phyloP scores from a whole-genome alignment of 2,888 invertebrate species.

The Lacanobia wlatinum region DNA sequence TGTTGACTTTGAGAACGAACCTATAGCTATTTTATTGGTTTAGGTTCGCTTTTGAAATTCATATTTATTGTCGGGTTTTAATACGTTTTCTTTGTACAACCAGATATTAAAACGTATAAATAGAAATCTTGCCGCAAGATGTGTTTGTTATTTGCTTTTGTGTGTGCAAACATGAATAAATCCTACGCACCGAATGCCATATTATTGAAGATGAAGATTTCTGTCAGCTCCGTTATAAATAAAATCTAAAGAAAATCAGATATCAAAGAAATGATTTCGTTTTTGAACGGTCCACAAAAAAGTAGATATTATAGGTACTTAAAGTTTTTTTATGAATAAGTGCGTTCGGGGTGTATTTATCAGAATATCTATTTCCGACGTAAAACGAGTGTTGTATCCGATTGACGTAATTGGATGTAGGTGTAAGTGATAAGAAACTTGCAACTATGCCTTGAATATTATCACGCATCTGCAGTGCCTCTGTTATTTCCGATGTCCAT shows the following conservation, averaged over 20 bases:
- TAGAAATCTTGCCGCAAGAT: constrained; percentile 3
- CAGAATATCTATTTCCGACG: not conserved
- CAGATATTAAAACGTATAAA: constrained; percentile 21
- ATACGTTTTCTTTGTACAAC: constrained; percentile 24
- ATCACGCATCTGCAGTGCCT: no score
- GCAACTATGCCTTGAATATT: no score
- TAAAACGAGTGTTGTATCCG: no score
- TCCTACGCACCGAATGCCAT: not conserved
- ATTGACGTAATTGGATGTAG: no score
- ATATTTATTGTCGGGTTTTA: constrained; percentile 26
- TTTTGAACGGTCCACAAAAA: not conserved
- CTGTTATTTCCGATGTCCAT: not conserved
- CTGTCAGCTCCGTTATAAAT: not conserved
- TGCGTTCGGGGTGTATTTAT: not conserved
- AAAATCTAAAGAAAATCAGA: not conserved
- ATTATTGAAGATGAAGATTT: constrained; percentile 1
- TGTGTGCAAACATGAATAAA: constrained; percentile 31
- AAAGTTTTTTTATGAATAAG: not conserved
- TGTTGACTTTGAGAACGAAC: constrained; percentile 50
- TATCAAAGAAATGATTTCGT: not conserved
- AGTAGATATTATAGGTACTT: no score
- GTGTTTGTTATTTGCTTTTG: constrained; percentile 27
- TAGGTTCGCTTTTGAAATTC: constrained; percentile 30
- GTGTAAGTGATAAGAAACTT: no score
- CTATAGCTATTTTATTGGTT: constrained; percentile 38